Evolutionary conservation across 2,888 invertebrate genomes (phyloP).

Genomic region (Cheilosia vulpina): DNA sequence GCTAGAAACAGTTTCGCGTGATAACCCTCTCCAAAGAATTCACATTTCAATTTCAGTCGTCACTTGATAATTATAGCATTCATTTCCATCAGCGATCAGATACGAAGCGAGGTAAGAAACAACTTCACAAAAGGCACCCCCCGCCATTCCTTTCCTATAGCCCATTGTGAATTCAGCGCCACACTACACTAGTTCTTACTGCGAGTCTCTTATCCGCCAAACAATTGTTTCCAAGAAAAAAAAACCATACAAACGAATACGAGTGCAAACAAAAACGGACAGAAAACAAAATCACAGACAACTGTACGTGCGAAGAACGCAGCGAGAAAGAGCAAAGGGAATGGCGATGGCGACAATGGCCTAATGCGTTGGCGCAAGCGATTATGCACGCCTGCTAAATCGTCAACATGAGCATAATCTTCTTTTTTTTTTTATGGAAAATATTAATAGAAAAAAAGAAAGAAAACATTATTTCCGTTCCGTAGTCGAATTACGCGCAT

Average conservation of each 20-base stretch:
- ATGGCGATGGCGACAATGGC: slow-evolving; percentile 47
- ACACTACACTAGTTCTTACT: slow-evolving; percentile 48
- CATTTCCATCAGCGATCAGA: slow-evolving; percentile 19
- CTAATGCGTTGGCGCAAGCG: slow-evolving; percentile 69
- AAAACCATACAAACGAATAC: too few relatives aligned
- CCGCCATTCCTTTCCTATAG: neutral
- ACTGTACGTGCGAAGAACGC: neutral
- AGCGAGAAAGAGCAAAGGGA: slow-evolving; percentile 20
- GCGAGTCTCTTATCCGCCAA: slow-evolving; percentile 3
- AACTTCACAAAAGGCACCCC: slow-evolving; percentile 22
- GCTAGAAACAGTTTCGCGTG: neutral
- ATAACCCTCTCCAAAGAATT: neutral
- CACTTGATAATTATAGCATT: slow-evolving; percentile 37
- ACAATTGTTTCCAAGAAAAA: slow-evolving; percentile 44
- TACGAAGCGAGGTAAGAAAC: slow-evolving; percentile 16
- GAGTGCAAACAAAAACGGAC: neutral
- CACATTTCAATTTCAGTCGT: neutral
- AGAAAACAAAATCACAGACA: slow-evolving; percentile 43
- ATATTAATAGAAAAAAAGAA: slow-evolving; percentile 25
- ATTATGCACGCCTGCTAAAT: slow-evolving; percentile 66
- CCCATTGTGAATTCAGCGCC: slow-evolving; percentile 39
- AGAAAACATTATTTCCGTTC: slow-evolving; percentile 52
- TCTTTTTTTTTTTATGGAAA: slow-evolving; percentile 25
- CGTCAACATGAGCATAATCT: slow-evolving; percentile 59
- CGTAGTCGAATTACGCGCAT: slow-evolving; percentile 69